Conservation (phyloP, 2,797 vertebrate genomes). For the Pantherophis alleghaniensis region DNA sequence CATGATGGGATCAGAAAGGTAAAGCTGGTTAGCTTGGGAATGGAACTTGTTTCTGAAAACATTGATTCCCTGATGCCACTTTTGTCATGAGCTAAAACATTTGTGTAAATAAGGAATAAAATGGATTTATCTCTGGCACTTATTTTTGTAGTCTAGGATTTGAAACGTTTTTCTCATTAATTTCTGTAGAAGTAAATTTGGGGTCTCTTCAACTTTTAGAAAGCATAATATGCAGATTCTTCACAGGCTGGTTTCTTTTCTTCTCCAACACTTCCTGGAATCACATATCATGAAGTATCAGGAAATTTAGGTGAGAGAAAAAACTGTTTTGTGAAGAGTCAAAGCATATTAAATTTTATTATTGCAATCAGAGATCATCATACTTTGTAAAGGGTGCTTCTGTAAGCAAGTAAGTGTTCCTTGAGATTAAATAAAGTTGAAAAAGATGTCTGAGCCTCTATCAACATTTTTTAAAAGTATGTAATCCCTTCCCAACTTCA, state of each 20-base stretch:
- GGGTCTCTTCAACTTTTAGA: background rate
- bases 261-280: background rate
- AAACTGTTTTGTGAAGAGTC: background rate
- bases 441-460: background rate
- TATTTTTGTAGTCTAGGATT: background rate
- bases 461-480: background rate
- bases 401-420: background rate
- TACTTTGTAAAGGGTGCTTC: background rate
- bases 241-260: background rate
- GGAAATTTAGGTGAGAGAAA: background rate
- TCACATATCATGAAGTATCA: background rate
- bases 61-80: background rate
- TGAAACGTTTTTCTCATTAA: background rate
- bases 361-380: background rate
- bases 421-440: background rate
- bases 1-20: conserved; percentile 93
- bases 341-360: background rate
- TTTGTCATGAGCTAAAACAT: background rate
- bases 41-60: fast-evolving
- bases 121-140: background rate
- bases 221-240: background rate
- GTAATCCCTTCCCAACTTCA: background rate
- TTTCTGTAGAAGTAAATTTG: background rate
- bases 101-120: background rate
- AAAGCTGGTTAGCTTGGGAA: conserved; percentile 9